Percentiles rank a stretch among this genome's conserved stretches.
phyloP scores from a whole-genome alignment of 2,113 vertebrate species.

The Meleagris gallopavo region DNA sequence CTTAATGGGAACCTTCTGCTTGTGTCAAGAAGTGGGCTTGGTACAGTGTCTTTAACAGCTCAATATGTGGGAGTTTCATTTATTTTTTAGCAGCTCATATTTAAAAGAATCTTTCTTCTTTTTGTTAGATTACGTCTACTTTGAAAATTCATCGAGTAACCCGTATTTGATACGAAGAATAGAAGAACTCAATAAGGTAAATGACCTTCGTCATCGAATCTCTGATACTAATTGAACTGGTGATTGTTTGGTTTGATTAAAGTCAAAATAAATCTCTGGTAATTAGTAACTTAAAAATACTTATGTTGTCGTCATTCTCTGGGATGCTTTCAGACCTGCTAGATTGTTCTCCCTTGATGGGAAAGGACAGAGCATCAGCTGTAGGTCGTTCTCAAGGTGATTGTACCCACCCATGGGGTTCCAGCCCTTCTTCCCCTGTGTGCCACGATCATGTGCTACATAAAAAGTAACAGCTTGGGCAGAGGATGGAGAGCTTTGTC shows the following conservation, averaged over 20 bases:
- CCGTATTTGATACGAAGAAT: constrained; percentile 98
- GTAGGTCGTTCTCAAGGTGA: background rate
- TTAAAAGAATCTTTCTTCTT: constrained; percentile 1
- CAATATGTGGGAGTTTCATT: background rate
- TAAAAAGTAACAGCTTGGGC: background rate
- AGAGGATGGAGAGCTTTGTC: background rate
- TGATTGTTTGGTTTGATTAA: constrained; percentile 35
- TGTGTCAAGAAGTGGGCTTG: background rate
- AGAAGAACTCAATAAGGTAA: constrained; percentile 98
- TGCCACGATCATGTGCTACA: background rate
- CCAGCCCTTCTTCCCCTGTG: background rate
- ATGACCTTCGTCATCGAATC: background rate
- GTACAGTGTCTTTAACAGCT: background rate
- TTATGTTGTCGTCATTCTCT: constrained; percentile 4
- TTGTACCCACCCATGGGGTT: background rate
- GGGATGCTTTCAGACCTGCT: background rate
- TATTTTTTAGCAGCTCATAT: background rate
- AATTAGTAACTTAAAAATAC: constrained; percentile 15
- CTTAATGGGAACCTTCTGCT: background rate
- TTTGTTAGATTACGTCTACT: constrained; percentile 96
- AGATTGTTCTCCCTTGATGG: background rate
- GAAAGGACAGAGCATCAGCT: background rate
- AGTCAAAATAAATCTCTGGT: constrained; percentile 44
- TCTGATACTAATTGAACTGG: constrained; percentile 43
- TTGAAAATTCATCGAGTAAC: constrained; percentile 98